Evolutionary conservation across 1,140 invertebrate species (phyloP), one percentile per base, ranked within the genome.

Genomic region (Orussus abietinus): DNA sequence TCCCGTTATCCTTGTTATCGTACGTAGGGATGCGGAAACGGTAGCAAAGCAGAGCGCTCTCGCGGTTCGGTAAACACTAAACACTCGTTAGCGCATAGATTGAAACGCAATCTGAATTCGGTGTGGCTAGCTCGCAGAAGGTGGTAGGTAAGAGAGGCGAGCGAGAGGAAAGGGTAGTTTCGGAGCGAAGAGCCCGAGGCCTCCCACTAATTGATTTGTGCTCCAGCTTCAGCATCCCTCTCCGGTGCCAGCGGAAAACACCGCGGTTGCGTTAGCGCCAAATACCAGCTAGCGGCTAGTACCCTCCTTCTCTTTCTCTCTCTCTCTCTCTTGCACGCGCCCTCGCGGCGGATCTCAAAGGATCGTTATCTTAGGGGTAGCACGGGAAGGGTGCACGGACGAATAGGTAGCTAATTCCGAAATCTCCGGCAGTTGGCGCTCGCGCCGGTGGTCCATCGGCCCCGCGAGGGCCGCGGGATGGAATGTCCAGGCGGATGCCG

Each of bases 91-190:
- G 57, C 49, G 58, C 66, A 69, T 69, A 66, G 64, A 69, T 69
- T 69, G 65, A 68, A 69, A 68, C 65, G 61, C 59, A 69, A 69
- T 69, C 65, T 69, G 66, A 66, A 68, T 70, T 68, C 60, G 62
- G 57, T 58, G 58, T 56, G 62, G 62, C 65, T 63, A 67, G 34
- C 19, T 36, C 18, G 34, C 12, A 37, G 22, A 28, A 39, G 14
- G 42, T 31, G 18, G n/a, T 17, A 42, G 28, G 45, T 37, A 18
- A 35, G 38, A 38, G 19, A 25, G 22, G 22, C 6, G 6, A 25
- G 22, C n/a, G 22, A n/a, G 22, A 25, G n/a, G 22, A 30, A 53
- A 58, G 55, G 54, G 56, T 59, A 60, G 59, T 59, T 57, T 50
- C 51, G 48, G 37, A 62, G 55, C 49, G 21, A 55, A 59, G 50